Percentiles rank a stretch among this genome's conserved stretches.
These are phyloP conservation scores for Venustaconcha ellipsiformis DNA, from an alignment of 1,140 invertebrate genomes.

Conservation along the genomic window DNA sequence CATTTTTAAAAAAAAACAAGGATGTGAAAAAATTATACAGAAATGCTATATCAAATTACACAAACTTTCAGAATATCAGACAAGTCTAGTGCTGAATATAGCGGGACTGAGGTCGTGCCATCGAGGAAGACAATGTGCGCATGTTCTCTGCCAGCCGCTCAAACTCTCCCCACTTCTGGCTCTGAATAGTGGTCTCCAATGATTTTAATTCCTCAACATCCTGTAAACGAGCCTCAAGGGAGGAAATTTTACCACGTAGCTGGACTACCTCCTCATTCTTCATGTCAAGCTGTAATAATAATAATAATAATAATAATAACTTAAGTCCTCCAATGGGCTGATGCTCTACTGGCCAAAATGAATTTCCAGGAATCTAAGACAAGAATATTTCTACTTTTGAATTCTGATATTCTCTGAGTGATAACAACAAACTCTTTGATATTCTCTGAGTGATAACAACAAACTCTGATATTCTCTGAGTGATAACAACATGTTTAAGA, in stretches of 20 bases:
- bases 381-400: too few species aligned
- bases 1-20: too few species aligned
- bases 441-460: too few species aligned
- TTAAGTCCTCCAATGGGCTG: background rate
- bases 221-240: slow-evolving; percentile 44
- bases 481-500: too few species aligned
- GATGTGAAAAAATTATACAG: too few species aligned
- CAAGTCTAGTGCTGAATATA: too few species aligned
- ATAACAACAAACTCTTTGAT: too few species aligned
- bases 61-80: too few species aligned
- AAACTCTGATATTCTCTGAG: too few species aligned
- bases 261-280: slow-evolving; percentile 48
- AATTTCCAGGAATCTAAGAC: too few species aligned
- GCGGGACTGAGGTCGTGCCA: slow-evolving; percentile 31
- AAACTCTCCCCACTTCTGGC: slow-evolving; percentile 68
- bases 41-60: too few species aligned
- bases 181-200: slow-evolving; percentile 59
- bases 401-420: too few species aligned
- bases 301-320: background rate
- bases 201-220: slow-evolving; percentile 57
- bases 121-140: slow-evolving; percentile 61
- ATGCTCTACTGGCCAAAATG: background rate
- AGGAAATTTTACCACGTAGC: slow-evolving; percentile 37
- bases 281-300: slow-evolving; percentile 43
- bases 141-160: slow-evolving; percentile 67